A percentile compares a stretch with the other conserved stretches of the same genome.
Conservation (phyloP, 53 echinoderm and acorn worm genomes). For the Arbacia lixula region DNA sequence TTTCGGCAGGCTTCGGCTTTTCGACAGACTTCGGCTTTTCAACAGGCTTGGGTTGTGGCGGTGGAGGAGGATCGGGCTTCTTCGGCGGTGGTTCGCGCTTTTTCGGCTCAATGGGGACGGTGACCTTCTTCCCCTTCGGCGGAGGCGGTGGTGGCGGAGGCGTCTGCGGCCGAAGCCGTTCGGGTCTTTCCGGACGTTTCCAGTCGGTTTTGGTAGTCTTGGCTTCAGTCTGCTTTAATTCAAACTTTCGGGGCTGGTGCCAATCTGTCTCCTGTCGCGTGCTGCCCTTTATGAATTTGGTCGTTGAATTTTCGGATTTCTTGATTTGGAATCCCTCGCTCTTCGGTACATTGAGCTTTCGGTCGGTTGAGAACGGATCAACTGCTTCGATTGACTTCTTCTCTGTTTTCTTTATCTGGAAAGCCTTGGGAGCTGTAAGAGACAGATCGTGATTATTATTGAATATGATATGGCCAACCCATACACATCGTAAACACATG, state of each 20-base stretch:
- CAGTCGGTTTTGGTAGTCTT: conserved; percentile 65
- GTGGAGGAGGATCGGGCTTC: conserved; percentile 56
- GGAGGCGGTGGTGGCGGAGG: conserved; percentile 70
- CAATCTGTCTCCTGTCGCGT: conserved; percentile 51
- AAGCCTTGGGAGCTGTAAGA: conserved; percentile 82
- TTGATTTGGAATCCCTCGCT: conserved; percentile 74
- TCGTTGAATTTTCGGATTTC: conserved; percentile 76
- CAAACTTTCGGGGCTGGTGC: conserved; percentile 81
- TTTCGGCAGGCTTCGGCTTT: conserved; percentile 55
- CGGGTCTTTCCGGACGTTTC: conserved; percentile 72
- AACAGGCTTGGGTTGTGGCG: conserved; percentile 4
- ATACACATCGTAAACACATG: too few species aligned
- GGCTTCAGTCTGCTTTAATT: conserved; percentile 61
- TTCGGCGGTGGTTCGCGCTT: conserved; percentile 55
- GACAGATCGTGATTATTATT: too few species aligned
- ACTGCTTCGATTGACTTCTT: conserved; percentile 61
- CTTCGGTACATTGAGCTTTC: conserved; percentile 79
- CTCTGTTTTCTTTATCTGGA: conserved; percentile 74
- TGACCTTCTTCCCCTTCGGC: conserved; percentile 60
- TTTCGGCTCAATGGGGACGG: conserved; percentile 66
- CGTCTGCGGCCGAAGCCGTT: conserved; percentile 66
- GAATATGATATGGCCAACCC: too few species aligned
- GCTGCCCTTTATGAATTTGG: conserved; percentile 60
- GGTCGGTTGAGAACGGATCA: conserved; percentile 83
- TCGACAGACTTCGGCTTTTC: conserved; percentile 19